A percentile compares a stretch with the other conserved stretches of the same genome.
Evolutionary conservation across 2,113 vertebrate genomes (phyloP).

Genomic region (Amblyopsis rosae): DNA sequence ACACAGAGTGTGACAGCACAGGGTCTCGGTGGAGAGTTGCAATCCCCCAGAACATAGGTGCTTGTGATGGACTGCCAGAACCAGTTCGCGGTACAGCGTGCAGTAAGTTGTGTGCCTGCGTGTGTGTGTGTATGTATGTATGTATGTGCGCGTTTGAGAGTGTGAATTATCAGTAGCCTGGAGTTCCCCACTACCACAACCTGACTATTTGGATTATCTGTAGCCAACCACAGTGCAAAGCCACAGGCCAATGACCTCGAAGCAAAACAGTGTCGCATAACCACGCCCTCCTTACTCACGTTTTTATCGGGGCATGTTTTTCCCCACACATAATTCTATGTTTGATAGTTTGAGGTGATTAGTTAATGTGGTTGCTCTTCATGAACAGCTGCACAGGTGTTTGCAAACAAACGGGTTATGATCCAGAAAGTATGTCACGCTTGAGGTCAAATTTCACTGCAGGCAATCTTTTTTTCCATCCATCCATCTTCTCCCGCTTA

Average conservation of each 20-base stretch:
- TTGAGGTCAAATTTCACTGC: background rate
- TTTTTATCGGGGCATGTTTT: background rate
- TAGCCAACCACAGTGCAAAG: slow-evolving; percentile 10
- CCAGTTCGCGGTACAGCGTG: slow-evolving; percentile 94
- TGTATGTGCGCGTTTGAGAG: slow-evolving; percentile 1
- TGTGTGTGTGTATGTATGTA: slow-evolving; percentile 15
- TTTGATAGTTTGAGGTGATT: background rate
- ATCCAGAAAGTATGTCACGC: too few relatives aligned
- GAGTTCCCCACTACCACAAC: slow-evolving; percentile 37
- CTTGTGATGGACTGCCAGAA: slow-evolving; percentile 89
- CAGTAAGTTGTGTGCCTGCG: slow-evolving; percentile 81
- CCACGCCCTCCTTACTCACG: background rate
- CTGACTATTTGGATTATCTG: slow-evolving; percentile 24
- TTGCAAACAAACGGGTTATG: background rate
- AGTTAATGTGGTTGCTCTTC: background rate
- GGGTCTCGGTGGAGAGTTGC: slow-evolving; percentile 96
- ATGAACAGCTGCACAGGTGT: background rate
- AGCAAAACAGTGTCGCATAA: slow-evolving; percentile 7
- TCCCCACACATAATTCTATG: background rate
- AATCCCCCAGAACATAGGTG: slow-evolving; percentile 82
- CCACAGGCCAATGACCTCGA: slow-evolving; percentile 23
- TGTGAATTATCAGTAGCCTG: slow-evolving; percentile 39
- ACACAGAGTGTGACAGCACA: slow-evolving; percentile 95
- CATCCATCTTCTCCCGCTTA: too few relatives aligned
- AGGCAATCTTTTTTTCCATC: too few relatives aligned